These are phyloP conservation scores for Apamea anceps DNA, from an alignment of 2,888 invertebrate species.

Conservation along the genomic window DNA sequence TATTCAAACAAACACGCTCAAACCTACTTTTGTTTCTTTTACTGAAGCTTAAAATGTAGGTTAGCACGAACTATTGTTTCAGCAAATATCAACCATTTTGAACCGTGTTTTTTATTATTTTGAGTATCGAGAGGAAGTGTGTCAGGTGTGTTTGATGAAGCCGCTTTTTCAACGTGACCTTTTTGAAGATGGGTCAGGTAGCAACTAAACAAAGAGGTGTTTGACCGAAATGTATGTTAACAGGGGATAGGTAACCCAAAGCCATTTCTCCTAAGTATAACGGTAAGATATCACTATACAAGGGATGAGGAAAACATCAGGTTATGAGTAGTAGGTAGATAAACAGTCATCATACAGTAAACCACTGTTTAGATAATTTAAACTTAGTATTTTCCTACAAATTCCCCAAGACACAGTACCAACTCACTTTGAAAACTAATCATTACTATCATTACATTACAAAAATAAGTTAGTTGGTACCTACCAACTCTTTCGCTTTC, in stretches of 20 bases:
- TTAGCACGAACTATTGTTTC: slow-evolving; percentile 64
- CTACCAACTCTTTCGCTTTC: too few species aligned
- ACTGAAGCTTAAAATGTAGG: slow-evolving; percentile 64
- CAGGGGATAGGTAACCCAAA: neutral
- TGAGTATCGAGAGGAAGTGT: slow-evolving; percentile 44
- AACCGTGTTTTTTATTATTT: slow-evolving; percentile 48
- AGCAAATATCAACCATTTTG: slow-evolving; percentile 51
- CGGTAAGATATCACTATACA: neutral
- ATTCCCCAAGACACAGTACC: neutral
- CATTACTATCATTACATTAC: neutral
- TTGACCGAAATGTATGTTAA: neutral
- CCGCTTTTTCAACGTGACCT: slow-evolving; percentile 26
- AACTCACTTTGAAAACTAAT: neutral
- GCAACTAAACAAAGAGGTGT: slow-evolving; percentile 6
- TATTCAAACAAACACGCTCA: slow-evolving; percentile 76
- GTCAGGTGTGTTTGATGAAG: slow-evolving; percentile 47
- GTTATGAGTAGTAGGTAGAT: neutral
- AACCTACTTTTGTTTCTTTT: slow-evolving; percentile 72
- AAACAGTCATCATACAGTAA: neutral
- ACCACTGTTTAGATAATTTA: neutral
- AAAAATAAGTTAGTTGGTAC: neutral
- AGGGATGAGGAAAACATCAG: neutral
- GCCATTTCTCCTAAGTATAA: neutral
- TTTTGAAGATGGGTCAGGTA: slow-evolving; percentile 12
- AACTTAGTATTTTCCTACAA: neutral